Conservation (phyloP, 2,113 vertebrate species). For the Dolichallabes microphthalmus region DNA sequence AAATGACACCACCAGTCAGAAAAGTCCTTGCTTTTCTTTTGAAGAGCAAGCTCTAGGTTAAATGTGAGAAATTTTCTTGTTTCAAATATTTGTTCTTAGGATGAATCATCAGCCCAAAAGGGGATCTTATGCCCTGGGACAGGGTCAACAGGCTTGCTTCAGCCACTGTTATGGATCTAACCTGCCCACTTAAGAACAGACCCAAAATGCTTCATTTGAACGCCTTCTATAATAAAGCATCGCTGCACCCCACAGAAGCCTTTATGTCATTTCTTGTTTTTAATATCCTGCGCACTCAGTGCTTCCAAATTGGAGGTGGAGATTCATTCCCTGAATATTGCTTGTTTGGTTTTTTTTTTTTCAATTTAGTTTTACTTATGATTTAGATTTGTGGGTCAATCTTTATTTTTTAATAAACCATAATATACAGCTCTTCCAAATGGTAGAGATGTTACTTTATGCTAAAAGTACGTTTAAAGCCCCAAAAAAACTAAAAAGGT, state of each 20-base stretch:
- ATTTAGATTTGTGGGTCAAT: background rate
- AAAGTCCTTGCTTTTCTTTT: background rate
- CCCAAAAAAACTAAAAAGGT: too few relatives aligned
- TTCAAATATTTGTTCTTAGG: background rate
- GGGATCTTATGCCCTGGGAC: background rate
- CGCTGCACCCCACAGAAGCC: background rate
- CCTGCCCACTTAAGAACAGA: background rate
- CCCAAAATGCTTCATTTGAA: background rate
- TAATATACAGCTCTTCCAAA: background rate
- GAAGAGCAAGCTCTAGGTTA: background rate
- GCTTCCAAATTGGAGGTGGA: background rate
- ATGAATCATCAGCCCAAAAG: background rate
- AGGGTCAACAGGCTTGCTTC: background rate
- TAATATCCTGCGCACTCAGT: background rate
- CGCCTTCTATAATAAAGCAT: background rate
- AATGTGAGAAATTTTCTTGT: background rate
- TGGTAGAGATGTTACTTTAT: too few relatives aligned
- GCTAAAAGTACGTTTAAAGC: too few relatives aligned
- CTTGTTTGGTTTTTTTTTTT: background rate
- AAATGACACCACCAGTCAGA: background rate
- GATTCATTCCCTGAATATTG: background rate
- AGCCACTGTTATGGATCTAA: background rate
- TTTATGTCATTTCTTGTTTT: background rate
- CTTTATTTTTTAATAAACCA: background rate
- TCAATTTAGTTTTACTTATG: background rate